Base-by-base conservation (phyloP, 2,888 invertebrate species). In the Geotrupes spiniger region DNA sequence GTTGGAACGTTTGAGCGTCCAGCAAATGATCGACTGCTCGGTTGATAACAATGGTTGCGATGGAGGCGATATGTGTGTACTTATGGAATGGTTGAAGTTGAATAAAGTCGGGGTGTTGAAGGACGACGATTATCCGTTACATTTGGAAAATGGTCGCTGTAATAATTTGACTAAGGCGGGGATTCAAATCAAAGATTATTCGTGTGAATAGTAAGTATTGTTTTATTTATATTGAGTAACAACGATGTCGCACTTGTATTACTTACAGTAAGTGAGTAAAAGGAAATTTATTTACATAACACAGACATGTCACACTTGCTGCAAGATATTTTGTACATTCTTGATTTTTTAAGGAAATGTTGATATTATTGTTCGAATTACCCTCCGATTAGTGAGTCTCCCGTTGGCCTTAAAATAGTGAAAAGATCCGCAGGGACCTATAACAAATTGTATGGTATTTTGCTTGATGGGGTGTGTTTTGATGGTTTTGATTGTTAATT, bases 1-100 rank as follows among this genome's bases (percentile, higher is more conserved):
- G 17, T 66, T 87, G 15, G 69, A 76, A 17, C 61, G 74, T 1
- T 78, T 89, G 5, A 90, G 90, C 64, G 84, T 89, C 1, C 90
- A 91, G 72, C 77, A 92, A 77, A 80, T 85, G 61, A 85, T 92
- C 58, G 92, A 92, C 72, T 92, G 92, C 73, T 85, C 90, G 0
- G 75, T 76, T 4, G 77, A 82, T 25, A 82, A 81, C 26, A 77
- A 77, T 52, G 92, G 90, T 0, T 92, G 92, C 70, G 71, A 78
- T 0, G 92, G 92, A 14, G 92, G 92, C 21, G 89, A 91, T 69
- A 85, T 86, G 58, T 91, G 90, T 61, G 73, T 78, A n/a, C 78
- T 91, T 0, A 74, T 91, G 0, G 72, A 79, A n/a, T 92, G 91
- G 91, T 66, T 92, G 53, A 63, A 74, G 10, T 63, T 74, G 36